Percentiles rank a stretch among this genome's conserved stretches.
phyloP scores from a whole-genome alignment of 2,113 vertebrate species.

The Pelmatolapia mariae region DNA sequence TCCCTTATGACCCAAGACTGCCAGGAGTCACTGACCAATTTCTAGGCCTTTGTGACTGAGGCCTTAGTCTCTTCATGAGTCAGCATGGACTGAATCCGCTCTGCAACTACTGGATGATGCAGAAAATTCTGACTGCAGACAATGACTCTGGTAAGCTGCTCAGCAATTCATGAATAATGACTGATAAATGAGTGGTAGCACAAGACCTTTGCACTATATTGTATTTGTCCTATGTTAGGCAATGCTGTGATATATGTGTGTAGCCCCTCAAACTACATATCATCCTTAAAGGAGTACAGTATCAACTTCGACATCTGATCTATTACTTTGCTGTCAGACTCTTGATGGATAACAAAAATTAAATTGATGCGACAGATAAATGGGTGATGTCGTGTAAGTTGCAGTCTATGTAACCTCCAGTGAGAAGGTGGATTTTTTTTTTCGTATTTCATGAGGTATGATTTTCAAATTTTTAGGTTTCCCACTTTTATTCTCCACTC shows the following conservation, averaged over 20 bases:
- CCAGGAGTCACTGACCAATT: background rate
- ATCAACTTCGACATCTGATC: background rate
- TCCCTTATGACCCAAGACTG: background rate
- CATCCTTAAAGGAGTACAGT: background rate
- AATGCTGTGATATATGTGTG: background rate
- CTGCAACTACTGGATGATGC: background rate
- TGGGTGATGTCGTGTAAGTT: background rate
- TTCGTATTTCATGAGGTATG: background rate
- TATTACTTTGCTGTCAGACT: background rate
- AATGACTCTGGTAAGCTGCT: background rate
- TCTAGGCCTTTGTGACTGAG: background rate
- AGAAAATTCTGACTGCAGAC: background rate
- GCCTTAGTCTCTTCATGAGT: background rate
- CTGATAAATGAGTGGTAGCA: background rate
- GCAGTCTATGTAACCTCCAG: background rate
- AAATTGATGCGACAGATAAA: background rate
- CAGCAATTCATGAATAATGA: background rate
- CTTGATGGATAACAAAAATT: background rate
- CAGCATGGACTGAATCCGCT: background rate
- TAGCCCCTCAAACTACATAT: background rate
- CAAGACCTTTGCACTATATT: background rate
- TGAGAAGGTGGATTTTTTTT: background rate
- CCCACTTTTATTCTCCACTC: background rate
- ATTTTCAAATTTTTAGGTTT: background rate
- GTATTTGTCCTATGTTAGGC: background rate